Evolutionary conservation across 2,888 invertebrate species (phyloP), one percentile per base, ranked within the genome.

Genomic region (Nomada lathburiana): DNA sequence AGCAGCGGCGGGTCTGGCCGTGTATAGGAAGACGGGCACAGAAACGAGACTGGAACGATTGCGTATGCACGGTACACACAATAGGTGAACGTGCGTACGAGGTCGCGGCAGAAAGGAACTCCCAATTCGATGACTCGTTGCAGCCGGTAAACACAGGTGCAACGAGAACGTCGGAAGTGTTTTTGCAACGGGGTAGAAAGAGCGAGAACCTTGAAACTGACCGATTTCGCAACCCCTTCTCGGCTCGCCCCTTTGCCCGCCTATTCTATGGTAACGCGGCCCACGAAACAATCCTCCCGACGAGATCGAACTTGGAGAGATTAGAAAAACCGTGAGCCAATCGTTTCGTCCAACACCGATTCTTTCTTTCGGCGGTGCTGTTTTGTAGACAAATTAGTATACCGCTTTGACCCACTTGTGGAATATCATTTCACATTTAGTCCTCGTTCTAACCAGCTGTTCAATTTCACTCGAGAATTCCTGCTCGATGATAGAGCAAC

Each of bases 61-160:
- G 77, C 82, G 78, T 76, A 75, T 82, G 69, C 65, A 80, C 76
- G 80, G 59, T 75, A 79, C 77, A 74, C 79, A 79, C 85, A 76
- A 86, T 86, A 82, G 86, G 88, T 88, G 88, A 88, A 88, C 75
- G 88, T 80, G 88, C 88, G 88, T 85, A 77, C 88, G 88, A 88
- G 88, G 86, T 85, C 88, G 80, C 71, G 78, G 85, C 82, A 80
- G 81, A 81, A 86, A 88, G 85, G 78, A 88, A 87, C 87, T 87
- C 87, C 87, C 80, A 87, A 83, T 85, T 78, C 85, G 77, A 76
- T 69, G 86, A 75, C 83, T 72, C 75, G 86, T 74, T 82, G 82
- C 85, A 82, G 79, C 79, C 86, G 74, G 80, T 84, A 86, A 84
- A 84, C 85, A 84, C 87, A 87, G 87, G 87, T 87, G 87, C 86